Base-by-base conservation (phyloP, 1,140 invertebrate species). In the Hypsibius dujardini region DNA sequence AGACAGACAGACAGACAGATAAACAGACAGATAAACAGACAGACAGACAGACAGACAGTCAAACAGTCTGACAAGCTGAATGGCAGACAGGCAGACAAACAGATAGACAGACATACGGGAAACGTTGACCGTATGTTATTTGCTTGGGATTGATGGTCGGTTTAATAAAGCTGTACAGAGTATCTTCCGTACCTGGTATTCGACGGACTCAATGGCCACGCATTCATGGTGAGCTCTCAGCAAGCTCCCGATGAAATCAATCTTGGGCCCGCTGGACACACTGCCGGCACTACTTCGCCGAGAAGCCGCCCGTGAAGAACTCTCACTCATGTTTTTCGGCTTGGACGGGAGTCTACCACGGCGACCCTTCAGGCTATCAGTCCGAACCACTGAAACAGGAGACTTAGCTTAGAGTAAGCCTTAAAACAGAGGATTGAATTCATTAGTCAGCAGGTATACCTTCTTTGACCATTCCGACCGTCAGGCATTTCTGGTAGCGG, bases 401-500 rank as follows among this genome's bases (percentile, higher is more conserved):
- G 50, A 12, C n/a, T 56, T 56, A 56, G 7, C 7, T 7, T 12
- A 15, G 7, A 12, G 40, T 69, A 47, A 42, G 7, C 28, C 7
- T 69, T 28, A 69, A 69, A 7, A 56, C 50, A 12, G 50, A 28
- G 28, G 28, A 56, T 56, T 56, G n/a, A 56, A 56, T 56, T n/a
- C 7, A 56, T n/a, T 60, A 47, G 28, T 59, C 15, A 42, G 42
- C 46, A 67, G 62, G 71, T 47, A 72, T 75, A 83, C 82, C 83
- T 95, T 97, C 84, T 83, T 96, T 95, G 1, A 98, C 95, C 95
- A 99, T 99, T 67, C 95, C 95, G 40, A 98, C 95, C 46, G 86
- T 86, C 47, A 98, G 82, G 82, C 95, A 98, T 84, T 99, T 98
- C 80, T 98, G 94, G 79, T 96, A 98, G 75, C 95, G 85, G 81